These are phyloP conservation scores for Condylura cristata DNA, from an alignment of 2,113 vertebrate species.

Conservation along the genomic window DNA sequence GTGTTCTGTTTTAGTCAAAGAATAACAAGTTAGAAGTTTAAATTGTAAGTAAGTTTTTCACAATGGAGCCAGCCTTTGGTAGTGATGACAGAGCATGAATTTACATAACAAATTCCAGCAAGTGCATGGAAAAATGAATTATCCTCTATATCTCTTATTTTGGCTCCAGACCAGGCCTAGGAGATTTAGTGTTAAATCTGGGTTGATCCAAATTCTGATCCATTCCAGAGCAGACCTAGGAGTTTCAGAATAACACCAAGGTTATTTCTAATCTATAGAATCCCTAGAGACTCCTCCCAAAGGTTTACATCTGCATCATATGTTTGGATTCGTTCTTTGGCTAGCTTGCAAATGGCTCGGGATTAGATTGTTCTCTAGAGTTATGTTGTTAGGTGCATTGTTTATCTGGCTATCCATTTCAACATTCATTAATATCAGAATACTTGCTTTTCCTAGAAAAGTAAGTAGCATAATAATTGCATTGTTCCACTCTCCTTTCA, in stretches of 20 bases:
- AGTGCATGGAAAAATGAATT: slow-evolving; percentile 59
- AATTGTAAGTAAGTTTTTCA: slow-evolving; percentile 55
- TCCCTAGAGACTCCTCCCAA: slow-evolving; percentile 53
- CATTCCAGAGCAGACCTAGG: slow-evolving; percentile 41
- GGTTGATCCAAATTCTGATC: slow-evolving; percentile 54
- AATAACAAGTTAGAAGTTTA: slow-evolving; percentile 72
- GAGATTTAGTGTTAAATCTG: slow-evolving; percentile 62
- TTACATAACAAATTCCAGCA: slow-evolving; percentile 67
- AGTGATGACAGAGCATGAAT: slow-evolving; percentile 57
- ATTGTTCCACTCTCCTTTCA: slow-evolving; percentile 1
- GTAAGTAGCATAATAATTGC: background rate
- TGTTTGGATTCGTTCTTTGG: slow-evolving; percentile 46
- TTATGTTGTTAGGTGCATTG: slow-evolving; percentile 26
- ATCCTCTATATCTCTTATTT: slow-evolving; percentile 48
- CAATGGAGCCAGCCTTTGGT: slow-evolving; percentile 60
- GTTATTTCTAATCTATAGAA: slow-evolving; percentile 61
- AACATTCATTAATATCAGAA: slow-evolving; percentile 13
- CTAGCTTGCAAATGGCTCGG: slow-evolving; percentile 45
- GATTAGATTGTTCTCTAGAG: slow-evolving; percentile 38
- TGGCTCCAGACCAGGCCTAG: slow-evolving; percentile 49
- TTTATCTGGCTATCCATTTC: slow-evolving; percentile 51
- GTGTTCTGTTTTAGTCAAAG: slow-evolving; percentile 75
- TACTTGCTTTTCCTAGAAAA: background rate
- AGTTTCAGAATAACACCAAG: slow-evolving; percentile 52
- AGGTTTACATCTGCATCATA: slow-evolving; percentile 37